Conservation (phyloP, 2,888 invertebrate genomes). For the Glaucopsyche alexis region DNA sequence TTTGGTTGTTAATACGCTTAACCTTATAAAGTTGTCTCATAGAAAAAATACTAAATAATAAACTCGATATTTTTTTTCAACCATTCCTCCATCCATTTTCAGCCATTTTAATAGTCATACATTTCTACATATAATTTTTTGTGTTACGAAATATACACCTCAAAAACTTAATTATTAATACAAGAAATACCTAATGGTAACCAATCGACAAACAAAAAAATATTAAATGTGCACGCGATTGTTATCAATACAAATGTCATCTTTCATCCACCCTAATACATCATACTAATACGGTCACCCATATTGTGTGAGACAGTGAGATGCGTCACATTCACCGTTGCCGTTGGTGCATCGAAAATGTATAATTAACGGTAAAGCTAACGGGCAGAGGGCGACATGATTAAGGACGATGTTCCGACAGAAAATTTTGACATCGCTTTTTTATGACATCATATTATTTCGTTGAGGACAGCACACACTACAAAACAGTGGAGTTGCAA, state of each 20-base stretch:
- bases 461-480: neutral
- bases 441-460: neutral
- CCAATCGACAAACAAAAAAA: no score
- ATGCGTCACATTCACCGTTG: constrained; percentile 71
- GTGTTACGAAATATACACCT: no score
- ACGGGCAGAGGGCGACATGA: constrained; percentile 63
- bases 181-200: no score
- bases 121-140: no score
- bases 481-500: no score
- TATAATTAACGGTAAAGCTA: constrained; percentile 75
- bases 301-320: constrained; percentile 39
- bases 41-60: no score
- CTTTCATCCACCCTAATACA: constrained; percentile 19
- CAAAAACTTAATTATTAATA: no score
- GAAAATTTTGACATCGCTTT: neutral
- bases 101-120: no score
- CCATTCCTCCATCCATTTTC: no score
- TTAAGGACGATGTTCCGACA: constrained; percentile 39
- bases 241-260: constrained; percentile 15
- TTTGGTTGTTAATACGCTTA: no score
- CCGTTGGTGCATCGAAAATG: constrained; percentile 53
- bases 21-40: no score
- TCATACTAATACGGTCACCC: constrained; percentile 33
- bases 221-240: neutral
- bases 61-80: no score